phyloP scores from a whole-genome alignment of 2,797 vertebrate species.

The Rhinogobio ventralis region DNA sequence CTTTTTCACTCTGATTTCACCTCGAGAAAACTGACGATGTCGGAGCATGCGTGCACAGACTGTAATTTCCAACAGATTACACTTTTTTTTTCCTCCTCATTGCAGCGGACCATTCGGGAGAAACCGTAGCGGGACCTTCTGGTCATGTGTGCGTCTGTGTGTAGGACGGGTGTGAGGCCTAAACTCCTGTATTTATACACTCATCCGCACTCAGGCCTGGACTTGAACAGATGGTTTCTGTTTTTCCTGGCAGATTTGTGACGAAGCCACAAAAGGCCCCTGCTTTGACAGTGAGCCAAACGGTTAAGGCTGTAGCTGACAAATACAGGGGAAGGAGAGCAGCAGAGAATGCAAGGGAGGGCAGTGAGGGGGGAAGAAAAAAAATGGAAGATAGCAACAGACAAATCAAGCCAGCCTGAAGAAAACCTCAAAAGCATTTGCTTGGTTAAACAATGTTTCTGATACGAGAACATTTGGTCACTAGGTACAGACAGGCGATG shows the following conservation, averaged over 20 bases:
- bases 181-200: conserved; percentile 77
- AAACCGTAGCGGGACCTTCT: conserved; percentile 61
- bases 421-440: conserved; percentile 54
- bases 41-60: conserved; percentile 46
- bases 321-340: conserved; percentile 69
- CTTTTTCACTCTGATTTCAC: conserved; percentile 66
- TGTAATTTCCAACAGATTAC: conserved; percentile 56
- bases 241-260: conserved; percentile 88
- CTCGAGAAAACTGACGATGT: conserved; percentile 69
- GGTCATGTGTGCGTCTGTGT: conserved; percentile 61
- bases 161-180: conserved; percentile 73
- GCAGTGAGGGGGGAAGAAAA: conserved; percentile 56
- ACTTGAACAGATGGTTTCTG: conserved; percentile 82
- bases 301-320: conserved; percentile 80
- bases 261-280: conserved; percentile 84
- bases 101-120: conserved; percentile 51
- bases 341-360: conserved; percentile 70
- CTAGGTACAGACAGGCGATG: conserved; percentile 69
- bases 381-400: conserved; percentile 78
- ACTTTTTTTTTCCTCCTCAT: conserved; percentile 39
- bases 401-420: conserved; percentile 66
- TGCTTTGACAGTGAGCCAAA: conserved; percentile 81
- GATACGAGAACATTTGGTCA: conserved; percentile 66
- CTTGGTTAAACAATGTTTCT: conserved; percentile 49
- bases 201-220: conserved; percentile 73